Conservation (phyloP, 2,113 vertebrate genomes). For the Acanthochromis polyacanthus region DNA sequence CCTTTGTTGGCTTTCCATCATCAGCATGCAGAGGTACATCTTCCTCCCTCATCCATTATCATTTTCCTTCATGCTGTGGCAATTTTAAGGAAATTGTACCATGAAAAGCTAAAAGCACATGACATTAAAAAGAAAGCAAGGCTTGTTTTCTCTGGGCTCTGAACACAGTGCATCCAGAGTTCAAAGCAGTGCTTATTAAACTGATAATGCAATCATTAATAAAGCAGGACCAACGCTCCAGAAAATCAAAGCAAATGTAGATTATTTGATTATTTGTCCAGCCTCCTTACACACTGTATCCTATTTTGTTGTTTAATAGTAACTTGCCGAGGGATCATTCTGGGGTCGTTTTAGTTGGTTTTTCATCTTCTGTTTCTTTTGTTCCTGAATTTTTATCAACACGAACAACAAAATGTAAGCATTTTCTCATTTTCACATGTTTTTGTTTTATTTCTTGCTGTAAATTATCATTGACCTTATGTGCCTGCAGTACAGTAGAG, state of each 20-base stretch:
- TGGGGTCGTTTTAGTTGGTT: not conserved
- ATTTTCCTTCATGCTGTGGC: constrained; percentile 13
- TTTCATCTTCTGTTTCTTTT: not conserved
- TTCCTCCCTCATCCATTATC: constrained; percentile 10
- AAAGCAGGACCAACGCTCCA: constrained; percentile 35
- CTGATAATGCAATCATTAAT: constrained; percentile 59
- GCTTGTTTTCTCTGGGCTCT: constrained; percentile 11
- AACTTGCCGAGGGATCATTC: constrained; percentile 15
- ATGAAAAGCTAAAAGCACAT: constrained; percentile 33
- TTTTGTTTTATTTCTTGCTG: constrained; percentile 2
- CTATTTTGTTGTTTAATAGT: constrained; percentile 27
- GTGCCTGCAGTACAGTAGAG: not conserved
- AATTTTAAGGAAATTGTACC: constrained; percentile 15
- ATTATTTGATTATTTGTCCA: constrained; percentile 29
- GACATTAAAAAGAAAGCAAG: constrained; percentile 16
- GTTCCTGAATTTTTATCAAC: not conserved
- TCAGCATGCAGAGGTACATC: not conserved
- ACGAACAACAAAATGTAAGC: constrained; percentile 4
- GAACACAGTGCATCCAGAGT: constrained; percentile 47
- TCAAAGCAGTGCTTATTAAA: constrained; percentile 49
- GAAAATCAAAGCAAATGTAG: constrained; percentile 47
- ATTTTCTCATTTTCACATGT: not conserved
- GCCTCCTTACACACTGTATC: not conserved
- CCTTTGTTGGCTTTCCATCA: constrained; percentile 34
- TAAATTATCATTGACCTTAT: not conserved